Conservation (phyloP, 2,888 invertebrate species). For the Drosophila subsilvestris region DNA sequence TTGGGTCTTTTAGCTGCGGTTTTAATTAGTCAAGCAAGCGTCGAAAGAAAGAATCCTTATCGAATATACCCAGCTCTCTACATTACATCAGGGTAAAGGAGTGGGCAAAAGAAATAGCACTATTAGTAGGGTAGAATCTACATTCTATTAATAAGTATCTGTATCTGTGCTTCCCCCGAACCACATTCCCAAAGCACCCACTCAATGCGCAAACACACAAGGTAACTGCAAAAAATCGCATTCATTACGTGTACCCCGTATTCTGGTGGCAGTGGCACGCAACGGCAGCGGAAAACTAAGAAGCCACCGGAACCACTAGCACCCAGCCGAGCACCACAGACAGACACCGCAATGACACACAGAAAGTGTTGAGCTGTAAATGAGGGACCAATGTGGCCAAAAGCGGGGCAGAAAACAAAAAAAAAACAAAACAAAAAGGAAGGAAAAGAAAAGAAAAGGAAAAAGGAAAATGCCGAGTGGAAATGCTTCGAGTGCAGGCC, state of each 20-base stretch:
- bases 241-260: constrained; percentile 72
- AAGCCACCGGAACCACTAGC: constrained; percentile 37
- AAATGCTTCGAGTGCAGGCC: constrained; percentile 65
- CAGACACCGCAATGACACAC: constrained; percentile 75
- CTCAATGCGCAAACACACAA: constrained; percentile 34
- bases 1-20: constrained; percentile 13
- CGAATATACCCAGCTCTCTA: neutral
- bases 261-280: constrained; percentile 64
- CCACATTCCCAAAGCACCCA: constrained; percentile 8
- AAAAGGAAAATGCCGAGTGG: constrained; percentile 50
- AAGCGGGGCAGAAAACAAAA: constrained; percentile 24
- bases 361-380: constrained; percentile 76
- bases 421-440: constrained; percentile 21
- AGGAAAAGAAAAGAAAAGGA: neutral
- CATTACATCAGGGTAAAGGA: neutral
- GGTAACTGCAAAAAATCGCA: constrained; percentile 81
- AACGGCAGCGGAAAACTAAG: too few relatives aligned
- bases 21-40: constrained; percentile 64
- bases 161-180: neutral
- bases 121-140: neutral
- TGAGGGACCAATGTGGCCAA: constrained; percentile 71
- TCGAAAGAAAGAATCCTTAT: constrained; percentile 47
- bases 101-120: neutral
- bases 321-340: constrained; percentile 25
- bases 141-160: neutral